Conservation (phyloP, 1,140 invertebrate genomes). For the Drosophila truncata region DNA sequence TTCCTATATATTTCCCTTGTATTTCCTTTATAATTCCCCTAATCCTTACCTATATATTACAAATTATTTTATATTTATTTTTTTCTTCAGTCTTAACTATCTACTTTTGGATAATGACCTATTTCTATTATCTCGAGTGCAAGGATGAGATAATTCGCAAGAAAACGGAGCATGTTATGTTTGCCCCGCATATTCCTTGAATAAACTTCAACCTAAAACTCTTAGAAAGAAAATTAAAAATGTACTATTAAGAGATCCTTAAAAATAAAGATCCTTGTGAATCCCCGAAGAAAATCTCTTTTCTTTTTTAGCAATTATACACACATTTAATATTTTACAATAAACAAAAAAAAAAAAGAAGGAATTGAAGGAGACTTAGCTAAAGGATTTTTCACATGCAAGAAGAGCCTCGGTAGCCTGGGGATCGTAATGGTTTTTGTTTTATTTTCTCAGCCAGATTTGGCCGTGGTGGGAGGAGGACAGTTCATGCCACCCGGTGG, state of each 20-base stretch:
- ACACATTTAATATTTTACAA: conserved; percentile 23
- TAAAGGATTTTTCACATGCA: conserved; percentile 3
- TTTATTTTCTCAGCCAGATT: conserved; percentile 29
- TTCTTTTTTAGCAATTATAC: conserved; percentile 18
- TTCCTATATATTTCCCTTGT: not conserved
- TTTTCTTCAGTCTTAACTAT: not conserved
- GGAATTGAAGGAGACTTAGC: conserved; percentile 19
- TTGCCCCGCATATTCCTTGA: not conserved
- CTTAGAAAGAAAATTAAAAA: not conserved
- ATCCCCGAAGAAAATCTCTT: not conserved
- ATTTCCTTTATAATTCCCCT: too few relatives aligned
- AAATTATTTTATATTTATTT: not conserved
- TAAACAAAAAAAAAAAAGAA: conserved; percentile 12
- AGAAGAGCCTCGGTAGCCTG: not conserved
- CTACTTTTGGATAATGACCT: conserved; percentile 14
- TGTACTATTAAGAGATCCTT: too few relatives aligned
- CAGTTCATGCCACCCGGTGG: conserved; percentile 46
- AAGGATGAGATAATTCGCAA: not conserved
- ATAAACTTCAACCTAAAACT: not conserved
- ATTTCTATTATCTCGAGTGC: not conserved
- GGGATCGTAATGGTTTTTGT: not conserved
- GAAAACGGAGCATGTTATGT: not conserved
- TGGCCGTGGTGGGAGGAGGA: conserved; percentile 54
- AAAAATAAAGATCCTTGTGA: too few relatives aligned
- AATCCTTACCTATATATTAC: too few relatives aligned